Evolutionary conservation across 64 coral and sea anemone genomes (phyloP).

Genomic region (Hydrozoanthus tunicans): DNA sequence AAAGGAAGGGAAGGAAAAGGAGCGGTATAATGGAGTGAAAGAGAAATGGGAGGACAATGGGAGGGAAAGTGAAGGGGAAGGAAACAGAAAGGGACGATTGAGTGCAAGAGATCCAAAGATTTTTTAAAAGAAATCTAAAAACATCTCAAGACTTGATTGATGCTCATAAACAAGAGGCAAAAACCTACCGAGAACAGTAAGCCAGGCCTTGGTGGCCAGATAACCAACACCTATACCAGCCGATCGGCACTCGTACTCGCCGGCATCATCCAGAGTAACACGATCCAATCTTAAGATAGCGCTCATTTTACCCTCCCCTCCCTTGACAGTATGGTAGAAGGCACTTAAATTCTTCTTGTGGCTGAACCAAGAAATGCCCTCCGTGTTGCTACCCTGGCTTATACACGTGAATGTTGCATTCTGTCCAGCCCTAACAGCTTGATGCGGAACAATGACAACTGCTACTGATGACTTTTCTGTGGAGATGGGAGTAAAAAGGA

Average conservation of each 20-base stretch:
- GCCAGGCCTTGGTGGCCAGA: slow-evolving; percentile 18
- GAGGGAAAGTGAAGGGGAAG: too few species aligned
- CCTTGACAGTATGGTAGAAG: neutral
- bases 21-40: too few species aligned
- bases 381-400: neutral
- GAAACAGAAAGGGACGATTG: too few species aligned
- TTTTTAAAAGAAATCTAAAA: too few species aligned
- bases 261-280: slow-evolving; percentile 1
- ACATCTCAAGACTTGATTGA: neutral
- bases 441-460: neutral
- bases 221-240: slow-evolving; percentile 35
- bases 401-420: slow-evolving; percentile 4
- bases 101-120: too few species aligned
- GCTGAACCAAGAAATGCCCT: slow-evolving; percentile 26
- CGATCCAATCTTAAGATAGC: slow-evolving; percentile 5
- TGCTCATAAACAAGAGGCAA: neutral
- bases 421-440: slow-evolving; percentile 20
- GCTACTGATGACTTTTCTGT: neutral
- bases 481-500: neutral
- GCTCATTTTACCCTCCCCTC: neutral
- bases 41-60: too few species aligned
- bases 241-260: slow-evolving; percentile 43
- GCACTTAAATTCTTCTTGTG: slow-evolving; percentile 25
- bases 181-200: slow-evolving; percentile 36
- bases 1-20: too few species aligned